Conservation (phyloP, 2,888 invertebrate genomes). For the Zaprionus obscuricornis region DNA sequence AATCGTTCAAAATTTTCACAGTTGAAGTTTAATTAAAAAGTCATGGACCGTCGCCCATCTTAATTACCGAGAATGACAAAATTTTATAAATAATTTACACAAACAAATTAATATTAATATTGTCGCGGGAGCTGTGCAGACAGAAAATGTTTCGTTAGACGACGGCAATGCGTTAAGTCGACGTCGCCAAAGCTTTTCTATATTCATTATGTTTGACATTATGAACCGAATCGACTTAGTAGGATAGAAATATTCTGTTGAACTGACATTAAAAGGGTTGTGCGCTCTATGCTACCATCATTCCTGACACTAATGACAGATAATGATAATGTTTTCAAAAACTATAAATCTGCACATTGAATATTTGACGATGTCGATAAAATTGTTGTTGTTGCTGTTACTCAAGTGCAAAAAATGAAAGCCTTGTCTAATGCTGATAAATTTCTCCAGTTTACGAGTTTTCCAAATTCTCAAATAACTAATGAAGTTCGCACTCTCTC, state of each 20-base stretch:
- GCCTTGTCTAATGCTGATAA: constrained; percentile 48
- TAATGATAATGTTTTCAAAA: constrained; percentile 49
- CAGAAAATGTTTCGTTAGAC: constrained; percentile 28
- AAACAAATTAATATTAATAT: constrained; percentile 76
- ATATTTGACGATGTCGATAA: constrained; percentile 48
- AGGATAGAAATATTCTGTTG: constrained; percentile 6
- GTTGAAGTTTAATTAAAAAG: constrained; percentile 61
- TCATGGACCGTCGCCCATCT: constrained; percentile 45
- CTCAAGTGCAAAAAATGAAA: constrained; percentile 52
- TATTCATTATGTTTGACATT: constrained; percentile 43
- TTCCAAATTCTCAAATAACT: constrained; percentile 56
- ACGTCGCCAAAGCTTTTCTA: constrained; percentile 12
- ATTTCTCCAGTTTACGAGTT: constrained; percentile 37
- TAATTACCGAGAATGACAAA: constrained; percentile 61
- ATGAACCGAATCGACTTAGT: constrained; percentile 55
- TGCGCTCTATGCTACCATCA: constrained; percentile 17
- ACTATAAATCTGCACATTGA: constrained; percentile 47
- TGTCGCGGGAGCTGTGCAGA: constrained; percentile 20
- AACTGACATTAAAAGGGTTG: constrained; percentile 63
- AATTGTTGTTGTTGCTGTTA: constrained; percentile 39
- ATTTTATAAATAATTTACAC: constrained; percentile 56
- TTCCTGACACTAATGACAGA: constrained; percentile 69
- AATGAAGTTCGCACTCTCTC: constrained; percentile 33
- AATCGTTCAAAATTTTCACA: no score
- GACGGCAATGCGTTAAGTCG: constrained; percentile 18